Percentiles rank a stretch among this genome's conserved stretches.
These are phyloP conservation scores for Sarcophaga caerulescens DNA, from an alignment of 2,888 invertebrate species.

Conservation along the genomic window DNA sequence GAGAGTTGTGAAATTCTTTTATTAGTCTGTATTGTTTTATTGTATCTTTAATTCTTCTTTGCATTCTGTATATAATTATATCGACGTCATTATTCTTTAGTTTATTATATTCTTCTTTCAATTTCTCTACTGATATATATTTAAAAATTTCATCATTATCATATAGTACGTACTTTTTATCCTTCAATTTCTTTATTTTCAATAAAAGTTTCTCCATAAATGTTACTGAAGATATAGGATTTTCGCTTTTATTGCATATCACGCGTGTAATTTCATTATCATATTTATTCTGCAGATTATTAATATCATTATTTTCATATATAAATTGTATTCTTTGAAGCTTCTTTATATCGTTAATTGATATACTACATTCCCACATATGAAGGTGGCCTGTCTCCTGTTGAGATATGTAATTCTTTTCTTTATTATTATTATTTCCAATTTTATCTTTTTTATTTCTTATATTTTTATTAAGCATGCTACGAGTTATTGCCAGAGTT, in stretches of 20 bases:
- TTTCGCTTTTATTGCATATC: background rate
- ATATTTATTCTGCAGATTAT: no score
- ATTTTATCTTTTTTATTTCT: background rate
- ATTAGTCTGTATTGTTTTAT: conserved; percentile 2
- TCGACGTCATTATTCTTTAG: conserved; percentile 1
- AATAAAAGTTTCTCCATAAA: background rate
- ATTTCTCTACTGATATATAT: conserved; percentile 4
- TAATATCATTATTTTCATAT: background rate
- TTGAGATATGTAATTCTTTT: background rate
- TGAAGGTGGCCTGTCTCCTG: background rate
- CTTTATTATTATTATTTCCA: background rate
- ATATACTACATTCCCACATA: no score
- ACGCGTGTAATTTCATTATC: conserved; percentile 13
- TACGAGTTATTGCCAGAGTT: conserved; percentile 2
- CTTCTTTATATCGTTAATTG: background rate
- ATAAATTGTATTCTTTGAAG: background rate
- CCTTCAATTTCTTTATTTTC: background rate
- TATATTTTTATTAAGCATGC: background rate
- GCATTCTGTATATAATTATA: conserved; percentile 23
- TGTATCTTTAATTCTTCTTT: conserved; percentile 11
- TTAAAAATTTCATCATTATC: conserved; percentile 1
- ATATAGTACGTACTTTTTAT: conserved; percentile 3
- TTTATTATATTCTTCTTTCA: conserved; percentile 20
- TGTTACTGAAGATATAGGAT: background rate
- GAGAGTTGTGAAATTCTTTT: conserved; percentile 14